A percentile compares a stretch with the other conserved stretches of the same genome.
Conservation (phyloP, 2,888 invertebrate genomes). For the Macropis europaea region DNA sequence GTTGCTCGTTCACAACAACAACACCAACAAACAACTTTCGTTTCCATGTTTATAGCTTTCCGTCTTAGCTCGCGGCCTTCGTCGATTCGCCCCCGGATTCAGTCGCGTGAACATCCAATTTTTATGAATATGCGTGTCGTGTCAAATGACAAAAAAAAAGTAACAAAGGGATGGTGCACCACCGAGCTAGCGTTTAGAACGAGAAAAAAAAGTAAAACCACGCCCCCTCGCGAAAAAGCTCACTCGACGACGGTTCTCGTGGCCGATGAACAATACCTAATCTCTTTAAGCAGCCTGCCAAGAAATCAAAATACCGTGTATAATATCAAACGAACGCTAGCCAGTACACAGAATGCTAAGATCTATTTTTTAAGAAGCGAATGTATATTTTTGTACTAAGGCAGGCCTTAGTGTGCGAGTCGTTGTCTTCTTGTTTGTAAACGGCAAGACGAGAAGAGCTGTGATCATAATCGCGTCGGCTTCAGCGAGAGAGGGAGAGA, state of each 20-base stretch:
- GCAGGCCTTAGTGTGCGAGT: conserved; percentile 77
- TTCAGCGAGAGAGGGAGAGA: conserved; percentile 39
- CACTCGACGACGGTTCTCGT: conserved; percentile 66
- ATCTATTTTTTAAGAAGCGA: conserved; percentile 80
- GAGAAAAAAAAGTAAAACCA: conserved; percentile 8
- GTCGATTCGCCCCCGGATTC: conserved; percentile 49
- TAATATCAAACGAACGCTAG: conserved; percentile 74
- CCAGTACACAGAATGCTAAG: conserved; percentile 75
- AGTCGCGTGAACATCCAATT: conserved; percentile 32
- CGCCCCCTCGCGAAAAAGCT: no score
- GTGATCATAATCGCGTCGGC: conserved; percentile 64
- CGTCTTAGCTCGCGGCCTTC: conserved; percentile 49
- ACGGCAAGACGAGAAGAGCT: conserved; percentile 55
- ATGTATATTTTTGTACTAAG: conserved; percentile 80
- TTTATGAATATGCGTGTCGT: conserved; percentile 64
- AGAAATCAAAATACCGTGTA: conserved; percentile 73
- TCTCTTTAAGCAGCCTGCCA: conserved; percentile 70
- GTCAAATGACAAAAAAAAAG: conserved; percentile 10
- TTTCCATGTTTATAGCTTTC: conserved; percentile 42
- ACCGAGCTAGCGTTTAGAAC: conserved; percentile 69
- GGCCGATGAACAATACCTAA: conserved; percentile 63
- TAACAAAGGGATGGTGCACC: conserved; percentile 57
- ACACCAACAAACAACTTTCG: conserved; percentile 2
- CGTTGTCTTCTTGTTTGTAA: conserved; percentile 64
- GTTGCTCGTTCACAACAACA: no score